Evolutionary conservation across 1,140 invertebrate species (phyloP).

Genomic region (Psilanteris sp.): DNA sequence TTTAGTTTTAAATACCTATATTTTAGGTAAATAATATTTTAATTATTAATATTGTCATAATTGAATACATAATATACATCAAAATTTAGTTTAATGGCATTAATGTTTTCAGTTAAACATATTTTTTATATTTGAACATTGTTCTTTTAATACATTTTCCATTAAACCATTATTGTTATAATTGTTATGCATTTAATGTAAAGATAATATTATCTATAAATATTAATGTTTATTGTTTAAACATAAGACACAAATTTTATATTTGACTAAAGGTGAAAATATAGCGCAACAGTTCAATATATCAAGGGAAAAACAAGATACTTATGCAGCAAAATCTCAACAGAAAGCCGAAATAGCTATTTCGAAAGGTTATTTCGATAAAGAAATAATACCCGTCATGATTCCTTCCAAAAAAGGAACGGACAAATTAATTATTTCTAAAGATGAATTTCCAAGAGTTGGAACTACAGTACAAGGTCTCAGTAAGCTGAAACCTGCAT

Average conservation of each 20-base stretch:
- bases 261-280: conserved; percentile 84
- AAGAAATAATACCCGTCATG: conserved; percentile 86
- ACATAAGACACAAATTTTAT: background rate
- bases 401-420: conserved; percentile 80
- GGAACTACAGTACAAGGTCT: conserved; percentile 83
- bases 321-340: conserved; percentile 87
- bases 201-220: too few species aligned
- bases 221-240: too few species aligned
- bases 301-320: conserved; percentile 87
- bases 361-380: conserved; percentile 83
- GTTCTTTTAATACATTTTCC: too few species aligned
- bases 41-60: too few species aligned
- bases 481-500: conserved; percentile 83
- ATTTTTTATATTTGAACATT: too few species aligned
- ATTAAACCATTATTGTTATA: too few species aligned
- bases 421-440: conserved; percentile 78
- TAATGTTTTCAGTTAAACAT: too few species aligned
- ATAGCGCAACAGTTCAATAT: conserved; percentile 86
- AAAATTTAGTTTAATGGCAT: too few species aligned
- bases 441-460: conserved; percentile 86
- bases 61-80: too few species aligned
- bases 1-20: too few species aligned
- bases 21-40: too few species aligned
- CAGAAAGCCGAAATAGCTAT: conserved; percentile 84
- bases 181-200: too few species aligned